Conservation (phyloP, 2,888 invertebrate species). For the Mermis nigrescens region DNA sequence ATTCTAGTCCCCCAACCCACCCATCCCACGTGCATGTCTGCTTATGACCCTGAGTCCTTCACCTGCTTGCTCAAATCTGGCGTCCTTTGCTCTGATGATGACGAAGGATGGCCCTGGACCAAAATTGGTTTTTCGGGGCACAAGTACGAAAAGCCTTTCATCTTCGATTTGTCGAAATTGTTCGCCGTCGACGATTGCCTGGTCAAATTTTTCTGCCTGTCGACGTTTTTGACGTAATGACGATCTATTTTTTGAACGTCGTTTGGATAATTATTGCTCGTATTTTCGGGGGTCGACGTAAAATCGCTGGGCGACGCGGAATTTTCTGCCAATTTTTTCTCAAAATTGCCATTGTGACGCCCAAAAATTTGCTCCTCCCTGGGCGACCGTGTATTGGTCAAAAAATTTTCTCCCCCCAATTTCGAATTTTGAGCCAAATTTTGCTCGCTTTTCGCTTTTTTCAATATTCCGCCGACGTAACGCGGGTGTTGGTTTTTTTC, state of each 20-base stretch:
- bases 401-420: background rate
- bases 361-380: background rate
- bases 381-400: background rate
- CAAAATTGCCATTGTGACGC: background rate
- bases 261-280: background rate
- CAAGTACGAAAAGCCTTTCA: background rate
- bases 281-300: background rate
- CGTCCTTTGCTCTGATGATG: no score
- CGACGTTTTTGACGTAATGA: background rate
- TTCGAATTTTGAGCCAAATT: background rate
- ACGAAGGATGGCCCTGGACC: no score
- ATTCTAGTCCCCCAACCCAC: no score
- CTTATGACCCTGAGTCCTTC: no score
- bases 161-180: background rate
- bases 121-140: background rate
- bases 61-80: no score
- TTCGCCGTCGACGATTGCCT: background rate
- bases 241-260: background rate
- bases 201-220: background rate
- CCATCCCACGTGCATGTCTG: no score
- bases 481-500: no score
- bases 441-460: background rate
- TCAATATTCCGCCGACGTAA: background rate
- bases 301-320: background rate
- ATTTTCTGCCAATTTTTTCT: background rate